These are phyloP conservation scores for Lysandra bellargus DNA, from an alignment of 2,888 invertebrate species.

Conservation along the genomic window DNA sequence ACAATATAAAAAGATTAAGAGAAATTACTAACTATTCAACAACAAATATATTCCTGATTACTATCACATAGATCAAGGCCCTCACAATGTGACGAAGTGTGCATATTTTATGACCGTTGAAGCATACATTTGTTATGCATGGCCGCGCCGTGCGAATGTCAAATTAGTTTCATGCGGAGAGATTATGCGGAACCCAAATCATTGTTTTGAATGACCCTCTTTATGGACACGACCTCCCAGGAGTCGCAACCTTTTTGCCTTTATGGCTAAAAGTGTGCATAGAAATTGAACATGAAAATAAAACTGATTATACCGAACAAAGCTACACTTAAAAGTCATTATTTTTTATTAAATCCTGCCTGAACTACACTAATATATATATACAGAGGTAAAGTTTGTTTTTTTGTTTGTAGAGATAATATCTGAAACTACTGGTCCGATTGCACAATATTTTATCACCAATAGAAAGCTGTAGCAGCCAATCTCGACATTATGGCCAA, in stretches of 20 bases:
- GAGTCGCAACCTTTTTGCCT: slow-evolving; percentile 21
- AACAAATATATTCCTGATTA: background rate
- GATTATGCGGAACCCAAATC: slow-evolving; percentile 32
- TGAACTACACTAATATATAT: too few species aligned
- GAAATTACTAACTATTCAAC: background rate
- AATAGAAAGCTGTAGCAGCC: too few species aligned
- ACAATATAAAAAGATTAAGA: too few species aligned
- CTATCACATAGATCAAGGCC: background rate
- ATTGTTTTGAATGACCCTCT: slow-evolving; percentile 31
- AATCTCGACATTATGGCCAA: too few species aligned
- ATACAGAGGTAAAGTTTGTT: too few species aligned
- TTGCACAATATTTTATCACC: too few species aligned
- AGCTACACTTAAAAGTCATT: background rate
- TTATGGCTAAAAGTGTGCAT: background rate
- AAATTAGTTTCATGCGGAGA: slow-evolving; percentile 58
- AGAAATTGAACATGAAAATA: slow-evolving; percentile 5
- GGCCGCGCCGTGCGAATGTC: slow-evolving; percentile 50
- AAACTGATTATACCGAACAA: background rate
- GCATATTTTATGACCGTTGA: slow-evolving; percentile 72
- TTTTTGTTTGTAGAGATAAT: too few species aligned
- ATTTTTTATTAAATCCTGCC: background rate
- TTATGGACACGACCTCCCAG: slow-evolving; percentile 15
- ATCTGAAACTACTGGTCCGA: too few species aligned
- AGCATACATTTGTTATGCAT: slow-evolving; percentile 64
- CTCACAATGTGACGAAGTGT: slow-evolving; percentile 61